phyloP scores from a whole-genome alignment of 2,888 invertebrate species.

The Allolobophora icterica region DNA sequence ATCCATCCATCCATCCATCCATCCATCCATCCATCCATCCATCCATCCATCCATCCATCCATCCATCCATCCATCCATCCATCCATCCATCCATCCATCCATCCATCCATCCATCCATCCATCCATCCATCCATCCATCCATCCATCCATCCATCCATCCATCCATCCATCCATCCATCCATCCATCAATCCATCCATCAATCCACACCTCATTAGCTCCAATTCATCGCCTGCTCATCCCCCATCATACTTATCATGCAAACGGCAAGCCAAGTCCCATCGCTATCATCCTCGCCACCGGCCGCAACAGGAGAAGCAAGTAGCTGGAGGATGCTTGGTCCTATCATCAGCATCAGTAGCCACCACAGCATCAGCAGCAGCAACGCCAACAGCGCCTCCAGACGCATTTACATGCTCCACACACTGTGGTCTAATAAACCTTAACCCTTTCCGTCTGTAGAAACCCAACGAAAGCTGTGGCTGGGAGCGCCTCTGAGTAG shows the following conservation, averaged over 20 bases:
- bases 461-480: too few relatives aligned
- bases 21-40: background rate
- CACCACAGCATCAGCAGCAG: background rate
- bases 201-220: conserved; percentile 11
- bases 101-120: background rate
- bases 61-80: background rate
- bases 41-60: background rate
- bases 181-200: background rate
- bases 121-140: background rate
- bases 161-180: background rate
- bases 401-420: background rate
- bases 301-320: background rate
- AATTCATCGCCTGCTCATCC: background rate
- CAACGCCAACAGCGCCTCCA: background rate
- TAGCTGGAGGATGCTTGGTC: background rate
- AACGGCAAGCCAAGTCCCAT: background rate
- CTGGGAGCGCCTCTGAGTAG: too few relatives aligned
- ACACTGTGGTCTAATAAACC: background rate
- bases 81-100: background rate
- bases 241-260: conserved; percentile 10
- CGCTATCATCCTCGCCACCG: background rate
- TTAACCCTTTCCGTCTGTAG: background rate
- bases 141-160: background rate
- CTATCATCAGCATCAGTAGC: background rate
- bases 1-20: too few relatives aligned